phyloP scores from a whole-genome alignment of 2,888 invertebrate genomes.

The Bedellia somnulentella region DNA sequence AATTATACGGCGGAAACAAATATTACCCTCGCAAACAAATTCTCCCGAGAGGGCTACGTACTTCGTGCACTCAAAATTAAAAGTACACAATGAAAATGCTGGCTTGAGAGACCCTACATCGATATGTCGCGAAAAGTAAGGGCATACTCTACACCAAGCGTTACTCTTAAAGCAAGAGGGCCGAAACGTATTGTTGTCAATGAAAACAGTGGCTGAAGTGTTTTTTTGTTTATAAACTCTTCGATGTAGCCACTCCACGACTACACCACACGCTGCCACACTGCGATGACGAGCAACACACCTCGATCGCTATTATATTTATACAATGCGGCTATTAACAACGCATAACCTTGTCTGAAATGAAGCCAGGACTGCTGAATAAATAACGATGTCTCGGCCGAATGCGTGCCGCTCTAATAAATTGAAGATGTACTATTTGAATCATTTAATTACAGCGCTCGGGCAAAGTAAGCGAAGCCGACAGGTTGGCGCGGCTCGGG shows the following conservation, averaged over 20 bases:
- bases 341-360: too few species aligned
- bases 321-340: too few species aligned
- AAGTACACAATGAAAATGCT: conserved; percentile 67
- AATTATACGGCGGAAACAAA: conserved; percentile 66
- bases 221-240: conserved; percentile 59
- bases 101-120: conserved; percentile 41
- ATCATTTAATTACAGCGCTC: conserved; percentile 55
- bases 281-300: too few species aligned
- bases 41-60: conserved; percentile 59
- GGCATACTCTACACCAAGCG: conserved; percentile 30
- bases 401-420: conserved; percentile 30
- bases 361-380: too few species aligned
- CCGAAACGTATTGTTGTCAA: conserved; percentile 52
- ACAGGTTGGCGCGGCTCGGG: conserved; percentile 43
- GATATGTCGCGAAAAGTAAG: conserved; percentile 58
- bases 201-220: conserved; percentile 55
- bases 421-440: conserved; percentile 51
- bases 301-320: too few species aligned
- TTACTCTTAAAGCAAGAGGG: conserved; percentile 41
- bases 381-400: too few species aligned
- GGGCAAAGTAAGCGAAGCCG: conserved; percentile 28
- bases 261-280: too few species aligned
- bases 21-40: conserved; percentile 64
- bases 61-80: conserved; percentile 68
- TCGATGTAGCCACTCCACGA: conserved; percentile 56